Conservation (phyloP, 2,797 vertebrate species). For the Pelodytes ibericus region DNA sequence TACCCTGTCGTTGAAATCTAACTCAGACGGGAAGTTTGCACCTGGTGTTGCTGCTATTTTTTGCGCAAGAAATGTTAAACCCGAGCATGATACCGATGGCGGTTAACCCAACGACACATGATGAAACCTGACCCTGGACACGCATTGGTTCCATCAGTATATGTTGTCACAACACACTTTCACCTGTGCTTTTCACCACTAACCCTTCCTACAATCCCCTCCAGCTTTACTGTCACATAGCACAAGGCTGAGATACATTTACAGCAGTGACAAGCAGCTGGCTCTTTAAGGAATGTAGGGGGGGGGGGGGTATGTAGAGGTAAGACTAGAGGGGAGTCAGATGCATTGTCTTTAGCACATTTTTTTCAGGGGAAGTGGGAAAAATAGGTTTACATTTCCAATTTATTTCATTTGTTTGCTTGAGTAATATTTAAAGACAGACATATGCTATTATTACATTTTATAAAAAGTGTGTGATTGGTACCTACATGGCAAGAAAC, state of each 20-base stretch:
- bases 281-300: conserved; percentile 17
- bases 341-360: background rate
- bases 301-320: background rate
- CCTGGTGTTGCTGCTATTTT: conserved; percentile 78
- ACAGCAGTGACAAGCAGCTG: background rate
- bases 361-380: background rate
- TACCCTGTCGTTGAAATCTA: conserved; percentile 73
- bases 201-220: conserved; percentile 32
- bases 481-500: too few species aligned
- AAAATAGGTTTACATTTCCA: background rate
- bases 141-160: conserved; percentile 67
- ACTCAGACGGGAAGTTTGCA: conserved; percentile 72
- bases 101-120: conserved; percentile 70
- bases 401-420: too few species aligned
- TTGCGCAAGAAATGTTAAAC: conserved; percentile 71
- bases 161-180: conserved; percentile 52
- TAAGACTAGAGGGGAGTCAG: too few species aligned
- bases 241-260: background rate
- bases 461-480: too few species aligned
- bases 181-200: conserved; percentile 47
- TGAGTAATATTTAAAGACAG: too few species aligned
- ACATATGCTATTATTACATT: too few species aligned
- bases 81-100: conserved; percentile 63
- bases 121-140: conserved; percentile 71
- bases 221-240: conserved; percentile 5